Evolutionary conservation across 2,113 vertebrate genomes (phyloP), one percentile per base, ranked within the genome.

Genomic region (Odontesthes bonariensis): DNA sequence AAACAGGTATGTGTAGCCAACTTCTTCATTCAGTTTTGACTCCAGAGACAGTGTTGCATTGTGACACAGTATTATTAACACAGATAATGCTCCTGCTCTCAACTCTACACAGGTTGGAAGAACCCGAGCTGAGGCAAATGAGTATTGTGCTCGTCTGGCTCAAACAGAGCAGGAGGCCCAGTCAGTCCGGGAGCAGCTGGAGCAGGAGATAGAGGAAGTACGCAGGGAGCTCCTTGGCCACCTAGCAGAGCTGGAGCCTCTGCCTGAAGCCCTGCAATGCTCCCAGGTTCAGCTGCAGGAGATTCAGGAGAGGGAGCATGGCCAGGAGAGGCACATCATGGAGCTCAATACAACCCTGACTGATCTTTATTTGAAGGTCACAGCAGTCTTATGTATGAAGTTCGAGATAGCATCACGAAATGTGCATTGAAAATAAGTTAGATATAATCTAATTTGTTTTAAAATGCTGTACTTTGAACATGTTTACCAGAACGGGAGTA

Each of bases 351-450:
- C 85, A 9, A 90, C 92, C 77, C 94, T 97, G 52, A 73, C 94
- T 23, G 95, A 98, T 22, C 94, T 98, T 54, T 95, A 92, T 64
- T 88, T 96, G 86, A 95, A 95, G 97, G 97, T 98, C 14, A 44
- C 42, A 14, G 17, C 20, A 63, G 14, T 35, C 22, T 27, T 19
- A 33, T 27, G 27, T 32, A 52, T 49, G 12, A 31, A 61, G 11
- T 13, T 3, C 22, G 38, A 20, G n/a, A 53, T 52, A 27, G 22
- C 40, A 12, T 27, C 27, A 27, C 27, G 40, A 53, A 66, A 22
- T 53, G 38, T 3, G 42, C 42, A 44, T 12, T 14, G 42, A 44
- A 12, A 14, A 44, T 12, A 42, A 11, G 42, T 16, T 13, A 44
- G 11, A 44, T 13, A 13, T 13, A 3, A 44, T 13, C 40, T 44